phyloP scores from a whole-genome alignment of 2,797 vertebrate genomes.

The Neomorphus geoffroyi region DNA sequence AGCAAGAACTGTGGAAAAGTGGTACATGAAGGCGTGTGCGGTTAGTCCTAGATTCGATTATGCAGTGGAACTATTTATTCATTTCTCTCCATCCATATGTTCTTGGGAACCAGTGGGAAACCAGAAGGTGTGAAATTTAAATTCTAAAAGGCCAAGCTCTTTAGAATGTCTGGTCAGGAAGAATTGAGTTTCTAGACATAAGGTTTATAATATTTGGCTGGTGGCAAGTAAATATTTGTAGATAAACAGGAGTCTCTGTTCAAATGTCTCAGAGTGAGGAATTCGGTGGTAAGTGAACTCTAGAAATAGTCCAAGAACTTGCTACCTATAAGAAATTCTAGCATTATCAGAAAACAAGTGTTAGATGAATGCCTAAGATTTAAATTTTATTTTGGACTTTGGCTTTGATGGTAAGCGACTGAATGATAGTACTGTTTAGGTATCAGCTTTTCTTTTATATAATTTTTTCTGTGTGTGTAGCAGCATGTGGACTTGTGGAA shows the following conservation, averaged over 20 bases:
- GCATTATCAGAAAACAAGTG: not conserved
- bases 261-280: not conserved
- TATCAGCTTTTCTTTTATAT: not conserved
- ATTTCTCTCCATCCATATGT: not conserved
- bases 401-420: not conserved
- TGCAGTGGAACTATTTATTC: not conserved
- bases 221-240: not conserved
- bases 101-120: not conserved
- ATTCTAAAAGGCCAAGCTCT: not conserved
- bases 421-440: not conserved
- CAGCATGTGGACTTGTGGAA: not conserved
- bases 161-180: not conserved
- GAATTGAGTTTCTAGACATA: not conserved
- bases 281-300: not conserved
- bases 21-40: not conserved
- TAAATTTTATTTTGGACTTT: not conserved
- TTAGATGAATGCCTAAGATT: not conserved
- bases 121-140: not conserved
- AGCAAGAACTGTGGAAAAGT: not conserved
- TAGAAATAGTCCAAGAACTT: not conserved
- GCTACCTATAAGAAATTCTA: not conserved
- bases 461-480: not conserved
- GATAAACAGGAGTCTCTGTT: not conserved
- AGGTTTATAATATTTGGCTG: not conserved
- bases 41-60: not conserved